Base-by-base conservation (phyloP, 2,113 vertebrate species). In the Dicaeum eximium region DNA sequence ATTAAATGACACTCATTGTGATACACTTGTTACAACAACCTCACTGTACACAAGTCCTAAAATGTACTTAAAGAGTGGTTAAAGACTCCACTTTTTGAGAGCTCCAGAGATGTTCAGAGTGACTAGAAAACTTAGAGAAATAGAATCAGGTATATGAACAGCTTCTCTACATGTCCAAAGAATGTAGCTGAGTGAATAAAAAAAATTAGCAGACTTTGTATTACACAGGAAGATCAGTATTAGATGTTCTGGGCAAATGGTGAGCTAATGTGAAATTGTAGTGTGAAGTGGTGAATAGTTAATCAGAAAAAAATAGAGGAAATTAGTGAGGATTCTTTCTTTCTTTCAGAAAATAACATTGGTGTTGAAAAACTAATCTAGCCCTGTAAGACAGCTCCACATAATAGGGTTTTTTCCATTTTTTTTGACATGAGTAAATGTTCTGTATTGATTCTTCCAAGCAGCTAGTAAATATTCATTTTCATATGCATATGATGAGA, bases 381-480 rank as follows among this genome's bases (percentile, higher is more conserved):
- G 40, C 21, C 28, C 24, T 86, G 73, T 25, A 90, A 85, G 58
- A 85, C 5, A 87, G 13, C 42, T 83, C 51, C 19, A 15, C 13
- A 40, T 33, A 58, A 42, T 20, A 54, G 35, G 16, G 6, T 47
- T 96, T 92, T 83, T 17, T 30, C n/a, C 37, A 71, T 80, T 74
- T 96, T 96, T 92, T 90, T 62, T 74, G 37, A 75, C 83, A 67
- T 65, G 48, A 87, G 45, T 64, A 45, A 92, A 72, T 67, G 65
- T 61, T 79, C 91, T 81, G 6, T 75, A 57, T 62, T 61, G 77
- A 60, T 16, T 95, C 31, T 91, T 95, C 73, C 62, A 92, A 80
- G 66, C 70, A 91, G 73, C 42, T 78, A 73, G 62, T 89, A 91
- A 94, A 69, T 92, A 95, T 12, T 92, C 73, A 57, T 92, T 95